Evolutionary conservation across 2,113 vertebrate species (phyloP), one percentile per base, ranked within the genome.

Genomic region (Picathartes gymnocephalus): DNA sequence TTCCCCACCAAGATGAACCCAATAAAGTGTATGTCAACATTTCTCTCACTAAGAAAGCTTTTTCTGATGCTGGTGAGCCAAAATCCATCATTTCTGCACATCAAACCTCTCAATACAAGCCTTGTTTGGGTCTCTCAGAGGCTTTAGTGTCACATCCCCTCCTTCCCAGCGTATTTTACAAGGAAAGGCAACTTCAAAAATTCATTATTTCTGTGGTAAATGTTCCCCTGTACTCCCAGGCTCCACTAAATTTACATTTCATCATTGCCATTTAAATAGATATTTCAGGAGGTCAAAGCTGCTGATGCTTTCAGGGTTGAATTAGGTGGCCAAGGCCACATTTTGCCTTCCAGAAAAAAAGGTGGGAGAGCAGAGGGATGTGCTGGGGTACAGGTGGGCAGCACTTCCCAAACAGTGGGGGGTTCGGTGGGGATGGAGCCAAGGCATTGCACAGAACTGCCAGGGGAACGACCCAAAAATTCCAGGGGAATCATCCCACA

Each of bases 321-420:
- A 76, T 28, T 17, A 15, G 25, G 57, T 40, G n/a, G 31, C 37
- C 33, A 61, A 76, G 10, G 66, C 8, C 37, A 77, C 30, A 3
- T 53, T 82, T 31, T 47, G 58, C 23, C 30, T 87, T 24, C 51
- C 37, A 81, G 53, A 39, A 21, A 39, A 6, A 48, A 37, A 44
- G 22, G 9, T 0, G 0, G 42, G 17, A 76, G 33, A 48, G 23
- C 3, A 0, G 22, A 22, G 17, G 0, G 0, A 37, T 65, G 65
- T 7, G 7, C 70, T 14, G 16, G 15, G 7, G 19, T 23, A 7
- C 31, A 39, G 64, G 76, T 5, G 7, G 10, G 13, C 9, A 60
- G 10, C 7, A 0, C 10, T 13, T 40, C 48, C 7, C 0, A 68
- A 18, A 50, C n/a, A n/a, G n/a, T n/a, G 21, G 4, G 0, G 9